phyloP scores from a whole-genome alignment of 2,888 invertebrate species.

The Apodemia hepburni region DNA sequence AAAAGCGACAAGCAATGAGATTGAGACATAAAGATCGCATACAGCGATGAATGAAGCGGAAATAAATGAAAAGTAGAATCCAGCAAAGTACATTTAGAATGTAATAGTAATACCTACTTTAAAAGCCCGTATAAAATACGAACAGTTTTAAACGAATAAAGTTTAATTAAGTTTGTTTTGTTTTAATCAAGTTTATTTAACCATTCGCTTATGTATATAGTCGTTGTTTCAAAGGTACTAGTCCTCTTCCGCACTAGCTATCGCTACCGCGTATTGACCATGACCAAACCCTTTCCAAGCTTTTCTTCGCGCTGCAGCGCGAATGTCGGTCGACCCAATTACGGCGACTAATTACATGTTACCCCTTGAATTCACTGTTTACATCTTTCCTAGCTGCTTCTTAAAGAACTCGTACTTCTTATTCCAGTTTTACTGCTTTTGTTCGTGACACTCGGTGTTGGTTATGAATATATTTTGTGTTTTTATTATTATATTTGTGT shows the following conservation, averaged over 20 bases:
- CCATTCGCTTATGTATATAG: not conserved
- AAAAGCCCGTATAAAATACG: too few relatives aligned
- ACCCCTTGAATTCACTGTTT: conserved; percentile 30
- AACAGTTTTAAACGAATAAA: too few relatives aligned
- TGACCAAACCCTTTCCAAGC: not conserved
- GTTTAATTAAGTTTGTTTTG: too few relatives aligned
- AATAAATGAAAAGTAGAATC: not conserved
- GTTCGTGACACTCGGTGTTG: conserved; percentile 2
- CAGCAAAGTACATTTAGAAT: too few relatives aligned
- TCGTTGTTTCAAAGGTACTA: not conserved
- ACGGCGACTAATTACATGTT: conserved; percentile 46
- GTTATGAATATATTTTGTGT: not conserved
- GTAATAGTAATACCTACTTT: too few relatives aligned
- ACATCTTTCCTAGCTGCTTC: conserved; percentile 22
- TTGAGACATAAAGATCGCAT: not conserved
- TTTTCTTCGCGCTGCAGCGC: conserved; percentile 29
- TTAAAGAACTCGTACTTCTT: conserved; percentile 10
- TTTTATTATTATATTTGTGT: not conserved
- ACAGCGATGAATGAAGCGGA: not conserved
- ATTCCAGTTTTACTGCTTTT: conserved; percentile 13
- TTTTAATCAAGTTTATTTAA: too few relatives aligned
- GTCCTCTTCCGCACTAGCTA: not conserved
- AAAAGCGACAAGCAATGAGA: not conserved
- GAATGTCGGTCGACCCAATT: conserved; percentile 47
- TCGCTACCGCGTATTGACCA: not conserved